These are phyloP conservation scores for Psittacula cyanocephala DNA, from an alignment of 2,113 vertebrate genomes.

Conservation along the genomic window DNA sequence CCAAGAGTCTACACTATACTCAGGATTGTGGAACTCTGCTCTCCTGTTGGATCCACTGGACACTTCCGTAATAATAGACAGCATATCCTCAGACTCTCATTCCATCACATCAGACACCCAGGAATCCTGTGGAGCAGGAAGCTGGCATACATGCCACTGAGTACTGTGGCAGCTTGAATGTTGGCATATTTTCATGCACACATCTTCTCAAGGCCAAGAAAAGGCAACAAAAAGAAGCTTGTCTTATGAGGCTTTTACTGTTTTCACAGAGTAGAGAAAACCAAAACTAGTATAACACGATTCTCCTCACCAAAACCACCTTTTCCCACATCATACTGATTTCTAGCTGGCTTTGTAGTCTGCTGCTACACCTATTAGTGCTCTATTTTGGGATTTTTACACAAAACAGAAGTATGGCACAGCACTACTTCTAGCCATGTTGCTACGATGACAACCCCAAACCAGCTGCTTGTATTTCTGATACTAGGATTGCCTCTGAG, in stretches of 20 bases:
- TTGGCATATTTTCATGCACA: neutral
- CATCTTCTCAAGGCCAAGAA: neutral
- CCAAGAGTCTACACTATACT: no score
- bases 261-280: neutral
- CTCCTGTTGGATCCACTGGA: neutral
- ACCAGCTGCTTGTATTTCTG: neutral
- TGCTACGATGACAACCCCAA: neutral
- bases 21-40: neutral
- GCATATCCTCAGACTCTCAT: neutral
- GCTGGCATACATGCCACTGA: neutral
- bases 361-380: neutral
- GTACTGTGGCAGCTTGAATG: no score
- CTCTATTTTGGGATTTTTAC: neutral
- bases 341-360: neutral
- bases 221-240: neutral
- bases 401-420: neutral
- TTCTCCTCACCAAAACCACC: neutral
- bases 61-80: neutral
- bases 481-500: neutral
- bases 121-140: neutral
- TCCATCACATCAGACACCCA: neutral
- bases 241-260: neutral
- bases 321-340: neutral
- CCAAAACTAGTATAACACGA: rapidly evolving
- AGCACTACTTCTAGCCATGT: neutral